Base-by-base conservation (phyloP, 2,888 invertebrate genomes). In the Smittia aterrima region DNA sequence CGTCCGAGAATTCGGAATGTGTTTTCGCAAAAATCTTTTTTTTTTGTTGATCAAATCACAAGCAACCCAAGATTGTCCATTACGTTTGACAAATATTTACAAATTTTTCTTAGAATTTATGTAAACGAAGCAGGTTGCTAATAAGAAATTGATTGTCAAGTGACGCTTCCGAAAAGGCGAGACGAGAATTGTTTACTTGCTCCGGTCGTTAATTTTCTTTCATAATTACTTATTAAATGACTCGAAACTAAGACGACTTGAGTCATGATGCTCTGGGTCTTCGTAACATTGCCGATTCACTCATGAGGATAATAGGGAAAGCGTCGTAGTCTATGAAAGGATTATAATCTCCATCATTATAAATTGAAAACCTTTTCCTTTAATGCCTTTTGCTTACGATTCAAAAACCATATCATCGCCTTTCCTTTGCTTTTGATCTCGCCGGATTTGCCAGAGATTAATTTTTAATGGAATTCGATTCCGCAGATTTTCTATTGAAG, bases 381-480 rank as follows among this genome's bases (percentile, higher is more conserved):
- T n/a, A 2, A 6, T 16, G 16, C 47, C 47, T 16, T 47, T 47
- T 47, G 20, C 18, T 18, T 7, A 58, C 58, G 20, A 58, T 22
- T 22, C 58, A 58, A 18, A 58, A 58, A 58, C 22, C 22, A 58
- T 58, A 58, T 58, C 58, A 58, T 20, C 58, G 2, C 11, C 47
- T n/a, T 47, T 2, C 58, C 58, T 20, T 58, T 58, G 2, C 58
- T 58, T 22, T 22, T 58, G 58, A 58, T 58, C 58, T 22, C n/a
- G 1, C 13, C 58, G 58, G 18, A 58, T 58, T 58, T 58, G 58
- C 58, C 22, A 58, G 58, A 58, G 58, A 58, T 58, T 58, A 58
- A 58, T 58, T 58, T 58, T 58, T 58, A 58, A 58, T 58, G 22
- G 58, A 58, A 58, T 58, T 58, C 58, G 58, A 58, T 58, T 58